These are phyloP conservation scores for Chlorocebus sabaeus DNA, from an alignment of 2,113 vertebrate species.

Conservation along the genomic window DNA sequence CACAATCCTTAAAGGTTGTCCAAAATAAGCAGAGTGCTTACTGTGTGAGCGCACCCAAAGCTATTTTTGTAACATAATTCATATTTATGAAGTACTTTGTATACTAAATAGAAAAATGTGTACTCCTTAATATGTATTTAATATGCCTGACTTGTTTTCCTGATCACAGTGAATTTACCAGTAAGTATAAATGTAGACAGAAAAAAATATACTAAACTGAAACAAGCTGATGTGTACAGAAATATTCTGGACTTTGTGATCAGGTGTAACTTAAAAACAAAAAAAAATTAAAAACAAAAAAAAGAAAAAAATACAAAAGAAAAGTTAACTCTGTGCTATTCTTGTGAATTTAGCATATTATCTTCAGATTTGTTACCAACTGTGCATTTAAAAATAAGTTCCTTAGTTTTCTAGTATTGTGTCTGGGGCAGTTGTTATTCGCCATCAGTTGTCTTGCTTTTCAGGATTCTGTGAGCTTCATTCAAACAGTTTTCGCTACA, in stretches of 20 bases:
- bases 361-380: conserved; percentile 81
- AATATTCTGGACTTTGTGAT: conserved; percentile 84
- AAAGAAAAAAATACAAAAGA: conserved; percentile 66
- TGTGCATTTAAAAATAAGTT: conserved; percentile 81
- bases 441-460: conserved; percentile 79
- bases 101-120: conserved; percentile 90
- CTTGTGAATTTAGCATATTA: conserved; percentile 84
- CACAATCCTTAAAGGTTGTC: conserved; percentile 86
- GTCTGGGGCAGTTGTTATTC: conserved; percentile 78
- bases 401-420: conserved; percentile 80
- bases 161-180: conserved; percentile 87
- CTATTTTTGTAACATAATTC: conserved; percentile 99
- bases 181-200: conserved; percentile 85
- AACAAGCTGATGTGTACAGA: conserved; percentile 83
- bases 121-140: conserved; percentile 90
- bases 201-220: conserved; percentile 83
- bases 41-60: conserved; percentile 99
- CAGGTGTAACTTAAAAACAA: conserved; percentile 80
- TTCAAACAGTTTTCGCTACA: conserved; percentile 75
- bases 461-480: conserved; percentile 77
- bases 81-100: conserved; percentile 99
- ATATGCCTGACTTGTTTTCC: conserved; percentile 89
- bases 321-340: conserved; percentile 82
- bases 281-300: conserved; percentile 60
- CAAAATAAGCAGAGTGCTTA: conserved; percentile 95